Evolutionary conservation across 2,797 vertebrate genomes (phyloP), one percentile per base, ranked within the genome.

Genomic region (Caiman crocodilus): DNA sequence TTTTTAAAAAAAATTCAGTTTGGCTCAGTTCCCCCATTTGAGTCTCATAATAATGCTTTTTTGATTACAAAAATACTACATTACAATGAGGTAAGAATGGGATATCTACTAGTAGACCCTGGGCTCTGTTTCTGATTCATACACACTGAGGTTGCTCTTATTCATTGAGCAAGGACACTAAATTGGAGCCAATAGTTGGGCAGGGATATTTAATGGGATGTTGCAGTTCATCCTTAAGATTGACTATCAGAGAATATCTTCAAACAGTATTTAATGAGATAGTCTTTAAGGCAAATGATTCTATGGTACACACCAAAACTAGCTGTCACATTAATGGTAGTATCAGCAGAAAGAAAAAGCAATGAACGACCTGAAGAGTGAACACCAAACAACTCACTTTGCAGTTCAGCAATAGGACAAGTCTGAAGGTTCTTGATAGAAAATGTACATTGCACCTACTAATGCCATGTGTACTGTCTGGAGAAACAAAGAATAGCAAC

Each of bases 181-280:
- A 50, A 50, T 50, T 50, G 42, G 42, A 10, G 42, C 42, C 42
- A 50, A 50, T 50, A 50, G 10, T 50, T 9, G 58, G 15, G 4
- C 67, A 87, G 67, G 11, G 77, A 58, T 50, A 77, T 88, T 79
- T 73, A 61, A 55, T 84, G 77, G 61, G 50, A 69, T 30, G 26
- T 26, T 32, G 17, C 10, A 85, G 84, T 57, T 30, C 20, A 14
- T 89, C 58, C 4, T 0, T 58, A 20, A 82, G 82, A 84, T 86
- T 73, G 26, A 84, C 42, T 50, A 50, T 26, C 73, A 82, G 84
- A 35, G 85, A 87, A 30, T 2, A n/a, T 78, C 88, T 87, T 26
- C 84, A 85, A 84, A 84, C 69, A 83, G 83, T 2, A 56, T 82
- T 96, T 55, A 87, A 83, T 57, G 2, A 88, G 93, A 85, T 88